Evolutionary conservation across 2,113 vertebrate species (phyloP).

Genomic region (Phyllopteryx taeniolatus): DNA sequence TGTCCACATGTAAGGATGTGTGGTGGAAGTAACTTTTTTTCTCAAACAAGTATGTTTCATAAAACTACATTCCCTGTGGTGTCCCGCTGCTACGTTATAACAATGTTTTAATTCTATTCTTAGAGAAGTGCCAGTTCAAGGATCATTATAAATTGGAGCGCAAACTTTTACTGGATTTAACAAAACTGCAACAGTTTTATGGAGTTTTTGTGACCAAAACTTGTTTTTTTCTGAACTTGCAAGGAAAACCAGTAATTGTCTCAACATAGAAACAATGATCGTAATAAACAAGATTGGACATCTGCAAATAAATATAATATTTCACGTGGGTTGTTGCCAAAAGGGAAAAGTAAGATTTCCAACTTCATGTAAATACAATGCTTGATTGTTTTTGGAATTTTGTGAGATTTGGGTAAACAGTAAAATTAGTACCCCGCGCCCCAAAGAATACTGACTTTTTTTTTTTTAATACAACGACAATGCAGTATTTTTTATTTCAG

Average conservation of each 20-base stretch:
- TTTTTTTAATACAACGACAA: background rate
- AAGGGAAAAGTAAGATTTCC: background rate
- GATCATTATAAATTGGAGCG: conserved; percentile 9
- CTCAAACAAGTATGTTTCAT: conserved; percentile 17
- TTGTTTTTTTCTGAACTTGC: background rate
- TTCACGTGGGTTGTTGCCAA: background rate
- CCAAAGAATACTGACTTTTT: background rate
- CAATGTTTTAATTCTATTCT: conserved; percentile 18
- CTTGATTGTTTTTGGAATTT: background rate
- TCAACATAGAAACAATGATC: background rate
- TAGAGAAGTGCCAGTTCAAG: conserved; percentile 42
- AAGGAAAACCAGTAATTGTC: background rate
- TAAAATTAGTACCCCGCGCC: background rate
- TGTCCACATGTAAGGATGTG: conserved; percentile 45
- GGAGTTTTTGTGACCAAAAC: background rate
- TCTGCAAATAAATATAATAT: background rate
- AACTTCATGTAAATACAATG: background rate
- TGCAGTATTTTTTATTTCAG: background rate
- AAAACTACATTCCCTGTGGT: conserved; percentile 29
- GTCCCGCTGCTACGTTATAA: conserved; percentile 7
- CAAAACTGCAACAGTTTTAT: conserved; percentile 15
- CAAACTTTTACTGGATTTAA: conserved; percentile 22
- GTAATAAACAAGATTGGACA: background rate
- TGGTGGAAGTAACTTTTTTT: conserved; percentile 24
- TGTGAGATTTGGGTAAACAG: background rate